These are phyloP conservation scores for Seladonia tumulorum DNA, from an alignment of 2,888 invertebrate species.

Conservation along the genomic window DNA sequence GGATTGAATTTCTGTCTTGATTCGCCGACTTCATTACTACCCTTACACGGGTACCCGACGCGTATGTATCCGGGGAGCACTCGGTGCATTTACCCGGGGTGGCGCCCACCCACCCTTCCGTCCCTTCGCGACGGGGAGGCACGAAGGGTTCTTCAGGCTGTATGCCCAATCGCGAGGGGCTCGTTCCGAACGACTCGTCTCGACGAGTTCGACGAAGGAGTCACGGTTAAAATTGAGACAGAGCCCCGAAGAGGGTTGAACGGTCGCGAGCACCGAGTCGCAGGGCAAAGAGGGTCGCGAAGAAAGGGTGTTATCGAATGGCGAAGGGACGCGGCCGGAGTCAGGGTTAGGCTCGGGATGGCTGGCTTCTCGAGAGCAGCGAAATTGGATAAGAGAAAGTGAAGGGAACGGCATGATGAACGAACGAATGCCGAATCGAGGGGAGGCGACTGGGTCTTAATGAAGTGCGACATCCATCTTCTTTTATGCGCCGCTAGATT, in stretches of 20 bases:
- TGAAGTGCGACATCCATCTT: conserved; percentile 78
- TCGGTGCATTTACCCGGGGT: conserved; percentile 60
- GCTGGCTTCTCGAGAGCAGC: conserved; percentile 59
- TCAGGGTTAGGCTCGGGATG: conserved; percentile 44
- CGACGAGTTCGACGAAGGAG: conserved; percentile 59
- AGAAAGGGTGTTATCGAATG: conserved; percentile 34
- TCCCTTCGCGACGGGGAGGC: background rate
- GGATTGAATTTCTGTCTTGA: conserved; percentile 80
- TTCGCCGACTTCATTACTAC: conserved; percentile 77
- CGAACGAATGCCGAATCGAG: conserved; percentile 39
- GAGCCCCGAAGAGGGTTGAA: conserved; percentile 39
- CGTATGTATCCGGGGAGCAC: conserved; percentile 54
- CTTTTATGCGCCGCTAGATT: conserved; percentile 36
- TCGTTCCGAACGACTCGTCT: conserved; percentile 37
- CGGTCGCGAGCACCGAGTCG: conserved; percentile 27
- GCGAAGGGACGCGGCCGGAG: conserved; percentile 34
- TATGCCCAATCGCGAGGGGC: conserved; percentile 50
- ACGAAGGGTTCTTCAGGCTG: conserved; percentile 54
- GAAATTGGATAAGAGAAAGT: conserved; percentile 67
- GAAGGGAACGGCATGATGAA: conserved; percentile 56
- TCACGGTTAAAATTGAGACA: conserved; percentile 63
- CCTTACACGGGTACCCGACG: conserved; percentile 30
- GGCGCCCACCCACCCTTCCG: background rate
- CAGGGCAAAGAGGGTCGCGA: conserved; percentile 26
- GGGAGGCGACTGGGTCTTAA: conserved; percentile 68